Percentiles rank a stretch among this genome's conserved stretches.
Conservation (phyloP, 2,888 invertebrate species). For the Fragum whitleyi region DNA sequence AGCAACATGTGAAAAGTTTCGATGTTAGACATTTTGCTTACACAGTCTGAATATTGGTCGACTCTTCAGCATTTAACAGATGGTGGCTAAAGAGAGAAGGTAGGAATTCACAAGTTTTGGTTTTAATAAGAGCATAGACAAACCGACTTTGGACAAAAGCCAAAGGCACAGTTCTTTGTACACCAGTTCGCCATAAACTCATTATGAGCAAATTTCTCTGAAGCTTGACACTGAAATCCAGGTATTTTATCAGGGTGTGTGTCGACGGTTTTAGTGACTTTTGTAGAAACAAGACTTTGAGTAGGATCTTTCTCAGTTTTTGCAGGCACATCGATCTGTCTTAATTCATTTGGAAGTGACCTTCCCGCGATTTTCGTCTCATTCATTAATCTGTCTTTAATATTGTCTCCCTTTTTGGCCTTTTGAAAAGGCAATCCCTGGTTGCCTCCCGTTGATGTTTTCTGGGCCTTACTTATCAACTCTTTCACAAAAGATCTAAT, state of each 20-base stretch:
- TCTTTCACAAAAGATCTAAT: slow-evolving; percentile 7
- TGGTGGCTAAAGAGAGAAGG: too few species aligned
- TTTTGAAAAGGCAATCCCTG: not conserved
- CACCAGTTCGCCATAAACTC: slow-evolving; percentile 56
- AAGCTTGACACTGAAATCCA: slow-evolving; percentile 32
- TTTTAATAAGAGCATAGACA: slow-evolving; percentile 36
- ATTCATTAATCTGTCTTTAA: not conserved
- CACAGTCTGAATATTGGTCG: too few species aligned
- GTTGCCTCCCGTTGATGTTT: not conserved
- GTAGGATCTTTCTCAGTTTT: not conserved
- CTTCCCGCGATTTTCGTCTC: not conserved
- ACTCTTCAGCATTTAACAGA: too few species aligned
- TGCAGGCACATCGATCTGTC: not conserved
- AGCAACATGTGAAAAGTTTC: too few species aligned
- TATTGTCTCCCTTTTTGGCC: not conserved
- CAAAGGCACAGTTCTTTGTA: slow-evolving; percentile 52
- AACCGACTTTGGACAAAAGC: slow-evolving; percentile 54
- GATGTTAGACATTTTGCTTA: too few species aligned
- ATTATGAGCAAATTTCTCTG: slow-evolving; percentile 38
- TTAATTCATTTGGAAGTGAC: not conserved
- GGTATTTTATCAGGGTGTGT: not conserved
- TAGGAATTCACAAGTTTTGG: too few species aligned
- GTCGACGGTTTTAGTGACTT: not conserved
- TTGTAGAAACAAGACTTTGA: not conserved
- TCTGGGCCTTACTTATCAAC: slow-evolving; percentile 8